Evolutionary conservation across 2,113 vertebrate species (phyloP).

Genomic region (Channa argus): DNA sequence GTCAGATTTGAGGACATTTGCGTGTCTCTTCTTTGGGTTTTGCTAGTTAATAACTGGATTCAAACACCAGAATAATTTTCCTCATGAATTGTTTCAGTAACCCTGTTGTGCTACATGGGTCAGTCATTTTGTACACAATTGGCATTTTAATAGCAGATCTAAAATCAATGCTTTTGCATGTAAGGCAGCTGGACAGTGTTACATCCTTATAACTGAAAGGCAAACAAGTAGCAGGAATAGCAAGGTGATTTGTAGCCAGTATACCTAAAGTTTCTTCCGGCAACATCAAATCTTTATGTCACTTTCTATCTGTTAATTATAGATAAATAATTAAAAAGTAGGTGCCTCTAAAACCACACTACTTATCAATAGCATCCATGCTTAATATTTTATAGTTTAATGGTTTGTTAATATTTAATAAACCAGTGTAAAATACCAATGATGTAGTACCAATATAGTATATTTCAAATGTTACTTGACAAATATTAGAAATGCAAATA

Average conservation of each 20-base stretch:
- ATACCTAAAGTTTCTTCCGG: neutral
- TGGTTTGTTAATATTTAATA: neutral
- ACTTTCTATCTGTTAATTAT: no score
- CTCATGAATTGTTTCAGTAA: neutral
- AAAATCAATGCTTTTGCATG: neutral
- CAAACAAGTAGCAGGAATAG: neutral
- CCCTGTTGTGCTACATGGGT: neutral
- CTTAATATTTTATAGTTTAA: no score
- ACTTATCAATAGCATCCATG: neutral
- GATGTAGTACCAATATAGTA: neutral
- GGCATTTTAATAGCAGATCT: neutral
- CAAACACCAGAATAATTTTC: neutral
- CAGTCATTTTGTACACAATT: neutral
- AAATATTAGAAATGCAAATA: neutral
- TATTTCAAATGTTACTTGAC: neutral
- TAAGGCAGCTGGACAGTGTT: neutral
- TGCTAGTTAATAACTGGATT: no score
- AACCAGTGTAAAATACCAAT: neutral
- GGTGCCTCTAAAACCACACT: no score
- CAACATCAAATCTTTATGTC: neutral
- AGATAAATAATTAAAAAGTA: no score
- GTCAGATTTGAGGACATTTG: no score
- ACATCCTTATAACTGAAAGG: slow-evolving; percentile 2
- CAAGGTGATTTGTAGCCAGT: neutral
- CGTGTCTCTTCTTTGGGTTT: no score